Evolutionary conservation across 2,888 invertebrate species (phyloP).

Genomic region (Pyrochroa serraticornis): DNA sequence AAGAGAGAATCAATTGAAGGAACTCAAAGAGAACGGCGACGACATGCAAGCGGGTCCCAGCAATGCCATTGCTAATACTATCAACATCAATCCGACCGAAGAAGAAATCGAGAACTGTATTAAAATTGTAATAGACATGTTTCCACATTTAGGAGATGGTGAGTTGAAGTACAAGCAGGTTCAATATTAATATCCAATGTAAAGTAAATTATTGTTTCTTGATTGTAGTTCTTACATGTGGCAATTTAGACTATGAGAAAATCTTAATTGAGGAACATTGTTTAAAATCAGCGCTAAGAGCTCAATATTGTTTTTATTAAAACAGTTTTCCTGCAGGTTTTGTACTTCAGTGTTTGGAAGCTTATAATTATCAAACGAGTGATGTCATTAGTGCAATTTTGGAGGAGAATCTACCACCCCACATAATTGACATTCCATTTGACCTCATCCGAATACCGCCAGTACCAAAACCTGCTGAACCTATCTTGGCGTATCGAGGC

Average conservation of each 20-base stretch:
- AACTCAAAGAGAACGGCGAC: slow-evolving; percentile 1
- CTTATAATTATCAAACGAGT: slow-evolving; percentile 77
- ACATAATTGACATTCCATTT: slow-evolving; percentile 51
- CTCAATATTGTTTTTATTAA: too few species aligned
- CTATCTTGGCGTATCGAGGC: slow-evolving; percentile 58
- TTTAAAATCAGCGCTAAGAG: too few species aligned
- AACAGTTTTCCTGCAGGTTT: too few species aligned
- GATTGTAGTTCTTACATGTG: too few species aligned
- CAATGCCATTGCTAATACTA: not conserved
- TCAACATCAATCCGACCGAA: slow-evolving; percentile 20
- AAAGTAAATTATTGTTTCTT: too few species aligned
- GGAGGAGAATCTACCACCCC: slow-evolving; percentile 71
- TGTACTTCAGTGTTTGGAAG: slow-evolving; percentile 74
- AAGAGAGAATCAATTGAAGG: slow-evolving; percentile 2
- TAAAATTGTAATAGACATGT: slow-evolving; percentile 61
- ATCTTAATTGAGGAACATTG: too few species aligned
- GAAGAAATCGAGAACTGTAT: slow-evolving; percentile 56
- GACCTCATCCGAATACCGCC: slow-evolving; percentile 64
- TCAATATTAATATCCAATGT: too few species aligned
- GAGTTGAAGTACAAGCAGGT: too few species aligned
- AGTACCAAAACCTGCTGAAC: slow-evolving; percentile 57
- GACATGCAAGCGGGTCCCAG: slow-evolving; percentile 27
- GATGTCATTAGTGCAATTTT: slow-evolving; percentile 83
- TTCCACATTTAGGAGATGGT: slow-evolving; percentile 83
- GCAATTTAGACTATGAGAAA: too few species aligned